phyloP scores from a whole-genome alignment of 2,888 invertebrate genomes.

The Unio pictorum region DNA sequence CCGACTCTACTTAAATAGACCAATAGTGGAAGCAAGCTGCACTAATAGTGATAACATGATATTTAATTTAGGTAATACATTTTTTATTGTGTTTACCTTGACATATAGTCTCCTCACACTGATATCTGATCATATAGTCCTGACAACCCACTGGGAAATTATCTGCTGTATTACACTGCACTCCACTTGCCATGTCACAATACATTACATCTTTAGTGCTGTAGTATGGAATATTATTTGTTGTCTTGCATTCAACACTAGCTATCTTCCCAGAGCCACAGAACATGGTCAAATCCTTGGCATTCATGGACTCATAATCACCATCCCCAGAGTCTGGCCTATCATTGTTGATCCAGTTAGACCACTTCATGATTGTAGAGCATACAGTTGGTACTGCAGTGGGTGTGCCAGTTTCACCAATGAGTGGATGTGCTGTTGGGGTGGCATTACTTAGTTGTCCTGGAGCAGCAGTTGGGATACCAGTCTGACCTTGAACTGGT shows the following conservation, averaged over 20 bases:
- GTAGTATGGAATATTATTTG: conserved; percentile 34
- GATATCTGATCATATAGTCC: conserved; percentile 66
- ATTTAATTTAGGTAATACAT: neutral
- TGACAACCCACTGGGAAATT: conserved; percentile 47
- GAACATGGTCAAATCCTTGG: conserved; percentile 42
- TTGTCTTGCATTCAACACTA: conserved; percentile 60
- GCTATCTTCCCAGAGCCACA: conserved; percentile 56
- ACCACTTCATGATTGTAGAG: conserved; percentile 37
- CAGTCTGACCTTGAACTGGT: conserved; percentile 1
- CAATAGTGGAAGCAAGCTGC: no score
- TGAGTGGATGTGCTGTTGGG: conserved; percentile 15
- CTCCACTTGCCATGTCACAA: conserved; percentile 78
- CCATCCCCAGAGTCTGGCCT: conserved; percentile 26
- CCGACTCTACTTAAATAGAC: no score
- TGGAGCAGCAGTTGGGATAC: conserved; percentile 11
- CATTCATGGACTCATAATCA: conserved; percentile 44
- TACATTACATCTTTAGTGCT: conserved; percentile 47
- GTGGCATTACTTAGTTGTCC: conserved; percentile 3
- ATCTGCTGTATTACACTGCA: conserved; percentile 76
- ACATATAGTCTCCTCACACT: conserved; percentile 43
- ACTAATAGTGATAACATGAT: no score
- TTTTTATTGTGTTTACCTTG: conserved; percentile 6
- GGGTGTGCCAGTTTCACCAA: conserved; percentile 12
- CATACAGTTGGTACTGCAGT: conserved; percentile 19
- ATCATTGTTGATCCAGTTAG: conserved; percentile 50